Evolutionary conservation across 2,888 invertebrate species (phyloP).

Genomic region (Brachylomia viminalis): DNA sequence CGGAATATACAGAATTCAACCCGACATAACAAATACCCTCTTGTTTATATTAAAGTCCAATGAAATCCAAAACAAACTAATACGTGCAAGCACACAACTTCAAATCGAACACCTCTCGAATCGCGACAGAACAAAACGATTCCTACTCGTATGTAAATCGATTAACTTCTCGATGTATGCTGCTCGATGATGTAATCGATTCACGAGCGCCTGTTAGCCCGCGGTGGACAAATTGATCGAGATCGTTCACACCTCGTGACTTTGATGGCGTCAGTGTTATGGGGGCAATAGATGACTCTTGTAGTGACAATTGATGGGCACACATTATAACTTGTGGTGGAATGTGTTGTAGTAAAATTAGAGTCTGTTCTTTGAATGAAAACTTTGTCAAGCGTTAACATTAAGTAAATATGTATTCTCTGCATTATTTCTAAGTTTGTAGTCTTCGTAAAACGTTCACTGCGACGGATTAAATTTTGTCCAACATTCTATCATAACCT

Average conservation of each 20-base stretch:
- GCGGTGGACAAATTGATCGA: slow-evolving; percentile 45
- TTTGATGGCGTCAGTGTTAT: slow-evolving; percentile 33
- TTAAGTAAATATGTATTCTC: background rate
- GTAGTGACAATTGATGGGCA: slow-evolving; percentile 37
- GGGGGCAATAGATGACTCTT: slow-evolving; percentile 39
- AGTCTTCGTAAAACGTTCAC: background rate
- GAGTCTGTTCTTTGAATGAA: background rate
- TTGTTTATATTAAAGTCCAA: slow-evolving; percentile 38
- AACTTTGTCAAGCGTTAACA: background rate
- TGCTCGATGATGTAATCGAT: slow-evolving; percentile 38
- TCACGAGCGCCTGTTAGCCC: slow-evolving; percentile 33
- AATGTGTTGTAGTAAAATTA: slow-evolving; percentile 10
- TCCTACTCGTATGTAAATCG: slow-evolving; percentile 33
- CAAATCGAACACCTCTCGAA: slow-evolving; percentile 33
- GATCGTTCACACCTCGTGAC: slow-evolving; percentile 46
- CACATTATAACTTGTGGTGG: slow-evolving; percentile 12
- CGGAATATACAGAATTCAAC: background rate
- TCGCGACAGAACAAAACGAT: slow-evolving; percentile 45
- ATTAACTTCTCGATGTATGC: slow-evolving; percentile 29
- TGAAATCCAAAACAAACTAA: slow-evolving; percentile 39
- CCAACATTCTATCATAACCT: background rate
- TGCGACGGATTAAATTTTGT: background rate
- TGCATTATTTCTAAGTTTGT: slow-evolving; percentile 7
- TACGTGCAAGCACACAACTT: slow-evolving; percentile 16
- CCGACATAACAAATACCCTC: slow-evolving; percentile 12